Evolutionary conservation across 2,797 vertebrate species (phyloP), one percentile per base, ranked within the genome.

Genomic region (Gymnodraco acuticeps): DNA sequence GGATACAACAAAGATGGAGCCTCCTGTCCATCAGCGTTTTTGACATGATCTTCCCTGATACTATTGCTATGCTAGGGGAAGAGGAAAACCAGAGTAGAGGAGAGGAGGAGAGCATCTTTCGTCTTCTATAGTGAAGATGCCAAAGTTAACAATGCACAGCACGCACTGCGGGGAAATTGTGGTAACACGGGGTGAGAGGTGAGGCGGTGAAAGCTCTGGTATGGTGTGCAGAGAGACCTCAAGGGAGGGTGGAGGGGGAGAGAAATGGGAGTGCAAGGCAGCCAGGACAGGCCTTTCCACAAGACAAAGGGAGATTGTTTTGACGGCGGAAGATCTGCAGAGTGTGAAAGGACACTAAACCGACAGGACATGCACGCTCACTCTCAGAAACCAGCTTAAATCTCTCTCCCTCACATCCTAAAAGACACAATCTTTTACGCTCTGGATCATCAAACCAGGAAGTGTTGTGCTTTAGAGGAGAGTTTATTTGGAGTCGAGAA

Each of bases 91-190:
- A 47, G 59, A 76, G 17, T 0, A 58, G 31, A 0, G 31, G 55
- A 51, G 43, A 42, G 31, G 38, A 51, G 51, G 69, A 67, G 81
- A 68, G 54, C 83, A 81, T 84, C 70, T 79, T 75, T 17, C 53
- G 75, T 80, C 73, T 56, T 81, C 50, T 48, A 19, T 15, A 27
- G 31, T 12, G 56, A 59, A 41, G 76, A 90, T 78, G 88, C 90
- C 87, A 90, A 90, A 89, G 87, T 90, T 92, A 90, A 92, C 89
- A 88, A 86, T 83, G 75, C 56, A 50, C 86, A 91, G 85, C 83
- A 80, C 72, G 52, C 77, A 85, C 60, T 72, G 64, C 23, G 54
- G 85, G 77, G 81, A 70, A 70, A 84, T 70, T 75, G 83, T 83
- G 79, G 82, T 65, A 77, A 80, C 80, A 23, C 63, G 31, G 74